Base-by-base conservation (phyloP, 2,797 vertebrate species). In the Alfaro cultratus region DNA sequence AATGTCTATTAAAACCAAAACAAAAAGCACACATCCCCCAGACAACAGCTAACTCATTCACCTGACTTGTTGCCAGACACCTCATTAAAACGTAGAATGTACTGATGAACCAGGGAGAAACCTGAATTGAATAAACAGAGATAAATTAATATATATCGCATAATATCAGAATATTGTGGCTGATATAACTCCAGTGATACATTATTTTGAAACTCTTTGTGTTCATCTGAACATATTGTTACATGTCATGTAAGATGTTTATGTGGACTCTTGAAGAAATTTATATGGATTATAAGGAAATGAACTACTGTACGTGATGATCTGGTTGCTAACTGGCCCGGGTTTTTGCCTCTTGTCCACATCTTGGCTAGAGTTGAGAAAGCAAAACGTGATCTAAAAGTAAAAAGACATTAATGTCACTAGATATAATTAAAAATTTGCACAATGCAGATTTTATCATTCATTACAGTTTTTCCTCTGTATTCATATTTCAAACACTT, bases 31-130 rank as follows among this genome's bases (percentile, higher is more conserved):
- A 70, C 29, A 53, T 84, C 31, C 1, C 76, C 21, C 3, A 75
- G 41, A 74, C 83, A 83, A 79, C 0, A 0, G 12, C 21, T n/a
- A 5, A 82, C 23, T 86, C 6, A 76, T 79, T 92, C 76, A 95
- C 94, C 94, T 94, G 94, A 81, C 78, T 93, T 94, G 91, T 45
- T 92, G 73, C 94, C 94, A 72, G 94, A 93, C 85, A 93, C 93
- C 73, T 93, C 93, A 84, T 95, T 95, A 81, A 95, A 95, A 83
- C 75, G 93, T 74, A 93, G 94, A 84, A 95, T 95, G 76, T 94
- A 95, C 39, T 86, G 94, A 82, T 93, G 92, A 77, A 95, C 94
- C 1, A 95, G 57, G 77, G 94, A 95, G 79, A 90, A 92, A 93
- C 75, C 94, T 95, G 86, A 2, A 39, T 36, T 21, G 43, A 31